A percentile compares a stretch with the other conserved stretches of the same genome.
These are phyloP conservation scores for Pachypanchax playfairii DNA, from an alignment of 2,113 vertebrate species.

Conservation along the genomic window DNA sequence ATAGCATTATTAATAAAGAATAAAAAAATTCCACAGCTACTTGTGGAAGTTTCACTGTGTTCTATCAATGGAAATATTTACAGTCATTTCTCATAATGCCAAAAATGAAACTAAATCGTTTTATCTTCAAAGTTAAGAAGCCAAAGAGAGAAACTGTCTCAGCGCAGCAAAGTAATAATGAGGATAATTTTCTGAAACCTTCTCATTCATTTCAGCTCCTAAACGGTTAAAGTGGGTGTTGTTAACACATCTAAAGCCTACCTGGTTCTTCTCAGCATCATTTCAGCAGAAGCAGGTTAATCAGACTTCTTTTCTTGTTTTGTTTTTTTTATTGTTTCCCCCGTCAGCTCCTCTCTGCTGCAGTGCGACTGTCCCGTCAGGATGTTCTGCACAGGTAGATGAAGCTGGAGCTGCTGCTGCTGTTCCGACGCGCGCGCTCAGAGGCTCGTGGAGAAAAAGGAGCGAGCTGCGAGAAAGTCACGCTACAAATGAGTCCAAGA, in stretches of 20 bases:
- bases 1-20: no score
- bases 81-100: no score
- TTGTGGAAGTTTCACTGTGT: no score
- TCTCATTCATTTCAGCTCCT: constrained; percentile 18
- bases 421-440: constrained; percentile 24
- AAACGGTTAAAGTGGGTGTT: background rate
- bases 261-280: constrained; percentile 60
- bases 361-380: constrained; percentile 69
- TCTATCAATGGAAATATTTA: no score
- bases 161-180: no score
- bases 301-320: constrained; percentile 24
- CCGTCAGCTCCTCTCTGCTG: constrained; percentile 56
- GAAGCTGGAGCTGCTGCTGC: constrained; percentile 15
- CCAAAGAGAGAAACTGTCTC: no score
- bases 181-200: no score
- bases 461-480: constrained; percentile 53
- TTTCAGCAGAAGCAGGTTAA: constrained; percentile 47
- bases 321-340: constrained; percentile 20
- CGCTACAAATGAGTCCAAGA: constrained; percentile 60
- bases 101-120: no score
- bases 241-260: constrained; percentile 33
- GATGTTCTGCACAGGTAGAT: constrained; percentile 64
- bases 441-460: constrained; percentile 33
- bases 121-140: no score
- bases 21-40: no score